Evolutionary conservation across 2,888 invertebrate species (phyloP), one percentile per base, ranked within the genome.

Genomic region (Tridacna crocea): DNA sequence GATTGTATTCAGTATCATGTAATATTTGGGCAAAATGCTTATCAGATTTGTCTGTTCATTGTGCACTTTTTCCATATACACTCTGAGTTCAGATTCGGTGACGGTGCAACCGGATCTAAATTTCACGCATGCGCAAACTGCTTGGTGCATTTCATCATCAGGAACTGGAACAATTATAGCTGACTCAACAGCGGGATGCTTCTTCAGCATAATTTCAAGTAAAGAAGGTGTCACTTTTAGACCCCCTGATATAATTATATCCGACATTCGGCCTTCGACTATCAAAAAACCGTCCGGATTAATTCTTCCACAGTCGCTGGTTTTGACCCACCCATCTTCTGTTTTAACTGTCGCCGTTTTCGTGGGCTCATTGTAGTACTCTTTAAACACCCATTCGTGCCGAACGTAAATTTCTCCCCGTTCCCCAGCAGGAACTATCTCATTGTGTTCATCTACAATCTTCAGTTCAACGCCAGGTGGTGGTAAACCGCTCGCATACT

Each of bases 61-160:
- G 26, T 83, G 77, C 11, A 68, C 46, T 8, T 63, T 68, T 19
- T 80, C 77, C 48, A 79, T 83, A 51, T 72, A 82, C 13, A 12
- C 36, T 10, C 81, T 75, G 0, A 88, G 12, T 4, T 72, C 46
- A 13, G 83, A 78, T 68, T 80, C 85, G 12, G 80, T 83, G 12
- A 82, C 68, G 66, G 73, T 63, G 46, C 78, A 72, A 66, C 81
- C 88, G 4, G 24, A 48, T 55, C 81, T 68, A 6, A 75, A 24
- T 19, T 81, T 73, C 12, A 88, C 84, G 81, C 88, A 88, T 79
- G 88, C 88, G 84, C 88, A 88, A 19, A 88, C 47, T 26, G 79
- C 80, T 36, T 88, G 88, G 65, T 79, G 84, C 8, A 80, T 58
- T 12, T 74, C 75, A 10, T 79, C 79, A 74, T 88, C 82, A 10